Conservation (phyloP, 2,888 invertebrate species). For the Brassicogethes aeneus region DNA sequence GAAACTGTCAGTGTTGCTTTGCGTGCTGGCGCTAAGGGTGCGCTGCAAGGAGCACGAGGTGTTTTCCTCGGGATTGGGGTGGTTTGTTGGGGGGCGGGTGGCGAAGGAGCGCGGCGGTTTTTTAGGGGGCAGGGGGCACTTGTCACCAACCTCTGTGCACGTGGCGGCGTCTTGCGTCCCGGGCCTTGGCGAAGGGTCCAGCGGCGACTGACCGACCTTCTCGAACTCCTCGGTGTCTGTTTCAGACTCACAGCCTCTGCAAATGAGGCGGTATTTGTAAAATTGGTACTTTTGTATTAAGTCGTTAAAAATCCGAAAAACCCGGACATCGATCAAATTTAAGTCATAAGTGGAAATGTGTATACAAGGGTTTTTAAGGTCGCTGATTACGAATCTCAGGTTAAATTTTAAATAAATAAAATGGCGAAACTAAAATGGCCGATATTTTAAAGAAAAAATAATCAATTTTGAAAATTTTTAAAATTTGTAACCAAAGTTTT, state of each 20-base stretch:
- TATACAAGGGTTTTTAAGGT: too few species aligned
- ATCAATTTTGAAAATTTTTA: too few species aligned
- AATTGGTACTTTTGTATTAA: too few species aligned
- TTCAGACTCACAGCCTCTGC: slow-evolving; percentile 70
- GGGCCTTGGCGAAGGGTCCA: slow-evolving; percentile 42
- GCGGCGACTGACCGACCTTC: slow-evolving; percentile 58
- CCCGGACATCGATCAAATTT: too few species aligned
- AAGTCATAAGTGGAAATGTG: not conserved
- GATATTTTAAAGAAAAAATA: too few species aligned
- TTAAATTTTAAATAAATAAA: too few species aligned
- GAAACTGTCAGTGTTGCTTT: slow-evolving; percentile 34
- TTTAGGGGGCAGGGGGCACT: slow-evolving; percentile 34
- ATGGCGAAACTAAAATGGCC: too few species aligned
- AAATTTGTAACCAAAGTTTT: too few species aligned
- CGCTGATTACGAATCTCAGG: too few species aligned
- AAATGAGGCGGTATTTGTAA: too few species aligned
- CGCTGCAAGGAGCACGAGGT: slow-evolving; percentile 27
- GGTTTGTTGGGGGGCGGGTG: slow-evolving; percentile 19
- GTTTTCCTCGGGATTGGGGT: slow-evolving; percentile 14
- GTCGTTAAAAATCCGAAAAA: too few species aligned
- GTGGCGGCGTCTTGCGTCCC: slow-evolving; percentile 47
- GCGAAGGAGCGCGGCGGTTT: slow-evolving; percentile 41
- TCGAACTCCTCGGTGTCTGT: slow-evolving; percentile 79
- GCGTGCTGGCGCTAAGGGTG: slow-evolving; percentile 32
- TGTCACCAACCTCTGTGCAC: slow-evolving; percentile 50